Evolutionary conservation across 2,888 invertebrate genomes (phyloP), one percentile per base, ranked within the genome.

Genomic region (Synanthedon myopaeformis): DNA sequence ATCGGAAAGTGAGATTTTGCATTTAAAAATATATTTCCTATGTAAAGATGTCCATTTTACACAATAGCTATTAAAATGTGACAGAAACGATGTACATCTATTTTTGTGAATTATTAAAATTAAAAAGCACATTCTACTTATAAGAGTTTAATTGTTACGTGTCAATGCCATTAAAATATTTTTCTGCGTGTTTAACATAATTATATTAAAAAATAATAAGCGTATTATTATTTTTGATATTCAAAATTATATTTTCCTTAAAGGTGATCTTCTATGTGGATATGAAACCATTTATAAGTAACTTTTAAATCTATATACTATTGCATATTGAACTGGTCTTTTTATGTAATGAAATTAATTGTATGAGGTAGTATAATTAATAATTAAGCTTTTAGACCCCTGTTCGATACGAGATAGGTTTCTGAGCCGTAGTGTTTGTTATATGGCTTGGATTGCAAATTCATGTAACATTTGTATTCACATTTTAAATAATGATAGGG

Each of bases 221-320:
- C 71, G 65, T 69, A 72, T 67, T 79, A 73, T 85, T 86, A 86
- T 86, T 86, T 86, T 86, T 86, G 86, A 86, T 86, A 86, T 79
- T 79, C 79, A 74, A 76, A 79, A 69, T 69, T 78, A 79, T 82
- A 82, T 82, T 84, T 83, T 83, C 79, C 80, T 74, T 82, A 82
- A 74, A 64, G 67, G 68, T 74, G 73, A 79, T 77, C 70, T 69
- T 78, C 79, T 84, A 62, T 68, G 76, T 80, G 84, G 81, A 71
- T 76, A 35, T 35, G 75, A 74, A 71, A 69, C 66, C 59, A 66
- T 77, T 72, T 77, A 68, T 63, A 60, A 74, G 57, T 70, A 63
- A 71, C 69, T 63, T 84, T 81, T 78, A 77, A 73, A 79, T 77
- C 69, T 77, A 72, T 23, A 23, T 77, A 77, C 76, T 75, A 74